Percentiles rank a stretch among this genome's conserved stretches.
phyloP scores from a whole-genome alignment of 2,797 vertebrate species.

The Crotalus adamanteus region DNA sequence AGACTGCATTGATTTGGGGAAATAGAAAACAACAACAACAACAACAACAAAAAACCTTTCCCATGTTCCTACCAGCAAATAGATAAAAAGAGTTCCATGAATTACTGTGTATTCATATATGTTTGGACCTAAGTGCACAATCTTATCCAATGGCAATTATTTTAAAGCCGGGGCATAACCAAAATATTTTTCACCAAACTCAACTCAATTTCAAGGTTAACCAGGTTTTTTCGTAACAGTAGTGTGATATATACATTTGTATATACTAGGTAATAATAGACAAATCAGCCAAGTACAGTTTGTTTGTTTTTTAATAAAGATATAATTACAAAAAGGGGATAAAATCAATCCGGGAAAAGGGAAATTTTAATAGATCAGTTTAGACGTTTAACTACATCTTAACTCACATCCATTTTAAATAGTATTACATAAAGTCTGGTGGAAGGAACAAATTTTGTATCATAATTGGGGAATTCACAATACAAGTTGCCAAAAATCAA shows the following conservation, averaged over 20 bases:
- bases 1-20: background rate
- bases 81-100: background rate
- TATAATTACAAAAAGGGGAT: slow-evolving; percentile 79
- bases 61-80: background rate
- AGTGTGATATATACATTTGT: background rate
- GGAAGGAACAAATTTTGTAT: slow-evolving; percentile 76
- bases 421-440: slow-evolving; percentile 81
- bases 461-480: slow-evolving; percentile 82
- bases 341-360: slow-evolving; percentile 79
- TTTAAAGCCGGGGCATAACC: background rate
- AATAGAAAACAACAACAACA: background rate
- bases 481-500: slow-evolving; percentile 77
- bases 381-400: slow-evolving; percentile 74
- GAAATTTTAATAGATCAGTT: slow-evolving; percentile 81
- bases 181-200: background rate
- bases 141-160: background rate
- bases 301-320: slow-evolving; percentile 77
- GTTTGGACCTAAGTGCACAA: background rate
- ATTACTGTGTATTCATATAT: background rate
- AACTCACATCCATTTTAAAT: slow-evolving; percentile 83
- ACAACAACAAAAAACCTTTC: background rate
- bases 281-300: slow-evolving; percentile 62
- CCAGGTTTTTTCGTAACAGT: background rate
- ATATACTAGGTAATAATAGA: slow-evolving; percentile 50
- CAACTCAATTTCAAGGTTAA: background rate